These are phyloP conservation scores for Trichonephila inaurata DNA, from an alignment of 1,140 invertebrate genomes.

Conservation along the genomic window DNA sequence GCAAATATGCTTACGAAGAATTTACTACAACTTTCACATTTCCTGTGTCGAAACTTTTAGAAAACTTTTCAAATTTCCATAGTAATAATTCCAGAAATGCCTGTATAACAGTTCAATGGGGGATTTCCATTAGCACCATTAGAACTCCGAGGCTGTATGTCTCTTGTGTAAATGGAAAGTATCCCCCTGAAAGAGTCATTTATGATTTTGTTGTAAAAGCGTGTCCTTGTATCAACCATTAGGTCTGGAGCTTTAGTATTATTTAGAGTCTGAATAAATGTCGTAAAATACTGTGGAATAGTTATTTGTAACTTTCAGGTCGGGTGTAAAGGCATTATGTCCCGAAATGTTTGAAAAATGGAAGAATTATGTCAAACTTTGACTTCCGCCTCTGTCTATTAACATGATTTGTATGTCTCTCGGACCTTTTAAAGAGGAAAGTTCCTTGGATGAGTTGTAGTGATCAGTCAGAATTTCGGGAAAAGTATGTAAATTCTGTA, in stretches of 20 bases:
- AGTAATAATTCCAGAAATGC: slow-evolving; percentile 22
- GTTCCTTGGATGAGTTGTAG: background rate
- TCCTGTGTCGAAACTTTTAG: slow-evolving; percentile 13
- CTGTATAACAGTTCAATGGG: slow-evolving; percentile 27
- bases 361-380: slow-evolving; percentile 12
- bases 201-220: slow-evolving; percentile 45
- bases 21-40: slow-evolving; percentile 17
- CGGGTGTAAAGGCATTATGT: slow-evolving; percentile 1
- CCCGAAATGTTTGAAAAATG: background rate
- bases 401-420: slow-evolving; percentile 6
- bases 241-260: background rate
- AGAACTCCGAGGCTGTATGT: background rate
- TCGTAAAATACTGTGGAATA: background rate
- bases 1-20: background rate
- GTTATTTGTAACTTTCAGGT: slow-evolving; percentile 25
- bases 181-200: slow-evolving; percentile 4
- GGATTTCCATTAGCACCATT: slow-evolving; percentile 17
- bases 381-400: background rate
- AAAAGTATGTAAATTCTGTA: background rate
- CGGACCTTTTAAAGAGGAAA: background rate
- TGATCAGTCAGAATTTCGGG: too few relatives aligned
- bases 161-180: slow-evolving; percentile 4
- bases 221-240: slow-evolving; percentile 22
- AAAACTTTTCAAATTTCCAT: slow-evolving; percentile 17
- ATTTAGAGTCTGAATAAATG: slow-evolving; percentile 18